These are phyloP conservation scores for Orycteropus afer DNA, from an alignment of 2,113 vertebrate genomes.

Conservation along the genomic window DNA sequence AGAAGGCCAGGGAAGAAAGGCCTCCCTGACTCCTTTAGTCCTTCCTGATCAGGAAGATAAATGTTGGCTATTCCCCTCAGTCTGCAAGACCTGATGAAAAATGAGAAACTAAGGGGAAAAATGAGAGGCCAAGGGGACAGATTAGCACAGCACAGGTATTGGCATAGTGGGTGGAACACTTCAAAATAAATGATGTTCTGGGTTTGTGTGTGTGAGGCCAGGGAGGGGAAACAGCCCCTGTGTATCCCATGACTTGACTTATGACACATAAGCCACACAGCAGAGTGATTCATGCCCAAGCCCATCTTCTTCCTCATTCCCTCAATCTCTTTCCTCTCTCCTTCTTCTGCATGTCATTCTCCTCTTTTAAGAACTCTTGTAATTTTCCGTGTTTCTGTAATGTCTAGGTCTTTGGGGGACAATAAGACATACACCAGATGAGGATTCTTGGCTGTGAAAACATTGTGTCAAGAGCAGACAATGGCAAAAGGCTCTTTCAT, in stretches of 20 bases:
- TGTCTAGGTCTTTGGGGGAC: neutral
- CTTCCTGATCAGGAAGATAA: neutral
- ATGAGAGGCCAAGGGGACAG: neutral
- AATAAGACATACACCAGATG: neutral
- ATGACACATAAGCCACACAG: rapidly evolving
- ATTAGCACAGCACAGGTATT: neutral
- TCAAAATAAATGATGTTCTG: rapidly evolving
- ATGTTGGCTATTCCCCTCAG: neutral
- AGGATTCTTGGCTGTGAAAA: neutral
- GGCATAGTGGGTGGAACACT: neutral
- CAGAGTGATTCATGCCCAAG: neutral
- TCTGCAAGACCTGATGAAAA: neutral
- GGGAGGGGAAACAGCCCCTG: rapidly evolving
- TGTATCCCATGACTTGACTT: rapidly evolving
- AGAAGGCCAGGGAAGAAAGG: neutral
- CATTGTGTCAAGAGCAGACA: neutral
- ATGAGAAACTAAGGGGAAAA: neutral
- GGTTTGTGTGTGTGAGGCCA: neutral
- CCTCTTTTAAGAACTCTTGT: neutral
- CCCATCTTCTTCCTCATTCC: neutral
- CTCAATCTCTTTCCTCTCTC: neutral
- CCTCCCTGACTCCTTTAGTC: neutral
- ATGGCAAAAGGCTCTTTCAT: neutral
- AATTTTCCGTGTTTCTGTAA: neutral
- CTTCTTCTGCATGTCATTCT: neutral